These are phyloP conservation scores for Leucozona laternaria DNA, from an alignment of 2,888 invertebrate species.

Conservation along the genomic window DNA sequence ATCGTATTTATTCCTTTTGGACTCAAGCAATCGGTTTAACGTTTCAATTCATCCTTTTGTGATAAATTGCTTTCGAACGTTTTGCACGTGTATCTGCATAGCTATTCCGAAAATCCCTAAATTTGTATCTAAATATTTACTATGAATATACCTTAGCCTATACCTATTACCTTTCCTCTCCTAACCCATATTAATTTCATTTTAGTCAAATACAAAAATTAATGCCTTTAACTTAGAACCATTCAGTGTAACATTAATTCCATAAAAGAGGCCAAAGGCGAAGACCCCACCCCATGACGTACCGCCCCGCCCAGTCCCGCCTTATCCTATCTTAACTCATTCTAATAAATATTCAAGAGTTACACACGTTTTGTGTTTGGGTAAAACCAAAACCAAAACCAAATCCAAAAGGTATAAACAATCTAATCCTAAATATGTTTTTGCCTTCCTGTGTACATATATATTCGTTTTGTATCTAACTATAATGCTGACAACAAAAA, in stretches of 20 bases:
- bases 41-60: constrained; percentile 60
- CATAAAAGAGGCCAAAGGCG: constrained; percentile 59
- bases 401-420: constrained; percentile 17
- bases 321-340: constrained; percentile 52
- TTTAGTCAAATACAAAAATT: constrained; percentile 65
- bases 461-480: not conserved
- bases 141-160: not conserved
- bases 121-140: constrained; percentile 39
- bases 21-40: constrained; percentile 55
- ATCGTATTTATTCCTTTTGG: not conserved
- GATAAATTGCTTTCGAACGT: constrained; percentile 56
- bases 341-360: constrained; percentile 72
- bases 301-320: too few species aligned
- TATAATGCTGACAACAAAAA: constrained; percentile 1
- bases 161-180: not conserved
- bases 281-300: constrained; percentile 14
- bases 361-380: constrained; percentile 35
- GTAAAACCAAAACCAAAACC: not conserved
- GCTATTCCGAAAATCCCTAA: constrained; percentile 15
- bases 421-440: constrained; percentile 43
- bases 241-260: constrained; percentile 61
- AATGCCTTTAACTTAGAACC: constrained; percentile 54
- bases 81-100: constrained; percentile 32
- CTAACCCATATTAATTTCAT: constrained; percentile 59
- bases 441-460: not conserved